Evolutionary conservation across 2,888 invertebrate species (phyloP).

Genomic region (Dasysyrphus albostriatus): DNA sequence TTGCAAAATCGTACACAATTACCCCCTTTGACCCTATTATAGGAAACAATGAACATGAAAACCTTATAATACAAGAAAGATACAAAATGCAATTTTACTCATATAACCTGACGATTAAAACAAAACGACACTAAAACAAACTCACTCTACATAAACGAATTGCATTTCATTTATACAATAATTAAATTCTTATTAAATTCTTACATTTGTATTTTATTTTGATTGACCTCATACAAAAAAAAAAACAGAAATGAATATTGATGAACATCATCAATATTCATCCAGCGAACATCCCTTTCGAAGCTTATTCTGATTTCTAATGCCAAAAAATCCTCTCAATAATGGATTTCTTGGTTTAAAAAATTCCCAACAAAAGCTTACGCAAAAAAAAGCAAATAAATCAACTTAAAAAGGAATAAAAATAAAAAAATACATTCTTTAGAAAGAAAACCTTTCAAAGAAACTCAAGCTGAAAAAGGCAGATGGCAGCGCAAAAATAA

Average conservation of each 20-base stretch:
- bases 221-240: not conserved
- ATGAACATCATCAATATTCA: constrained; percentile 24
- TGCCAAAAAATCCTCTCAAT: constrained; percentile 35
- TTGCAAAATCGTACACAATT: too few species aligned
- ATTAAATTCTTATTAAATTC: too few species aligned
- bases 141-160: too few species aligned
- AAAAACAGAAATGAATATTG: not conserved
- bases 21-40: too few species aligned
- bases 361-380: not conserved
- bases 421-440: not conserved
- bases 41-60: too few species aligned
- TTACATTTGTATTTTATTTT: not conserved
- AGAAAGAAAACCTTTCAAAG: constrained; percentile 33
- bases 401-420: constrained; percentile 26
- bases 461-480: constrained; percentile 36
- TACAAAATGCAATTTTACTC: too few species aligned
- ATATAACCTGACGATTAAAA: too few species aligned
- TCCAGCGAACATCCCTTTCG: not conserved
- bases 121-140: too few species aligned
- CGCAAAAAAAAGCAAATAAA: constrained; percentile 11
- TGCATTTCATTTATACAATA: too few species aligned
- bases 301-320: constrained; percentile 1
- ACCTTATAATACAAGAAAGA: too few species aligned
- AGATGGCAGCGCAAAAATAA: constrained; percentile 59
- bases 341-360: constrained; percentile 5